A percentile compares a stretch with the other conserved stretches of the same genome.
phyloP scores from a whole-genome alignment of 2,888 invertebrate genomes.

The Thalpophila matura region DNA sequence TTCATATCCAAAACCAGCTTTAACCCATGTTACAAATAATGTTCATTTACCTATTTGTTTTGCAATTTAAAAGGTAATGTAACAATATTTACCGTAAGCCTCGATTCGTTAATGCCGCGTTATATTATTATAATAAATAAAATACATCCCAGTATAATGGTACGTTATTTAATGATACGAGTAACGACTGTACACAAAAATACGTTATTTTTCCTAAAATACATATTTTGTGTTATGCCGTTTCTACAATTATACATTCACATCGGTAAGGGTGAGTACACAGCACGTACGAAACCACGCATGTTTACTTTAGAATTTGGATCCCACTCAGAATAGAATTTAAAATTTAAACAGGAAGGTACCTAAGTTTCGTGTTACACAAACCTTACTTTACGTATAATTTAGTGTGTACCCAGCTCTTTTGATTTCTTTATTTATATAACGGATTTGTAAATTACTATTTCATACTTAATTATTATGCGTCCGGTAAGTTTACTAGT shows the following conservation, averaged over 20 bases:
- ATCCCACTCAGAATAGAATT: conserved; percentile 67
- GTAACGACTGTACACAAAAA: conserved; percentile 29
- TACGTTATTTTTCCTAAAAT: conserved; percentile 31
- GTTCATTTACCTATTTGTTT: conserved; percentile 20
- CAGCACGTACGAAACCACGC: conserved; percentile 47
- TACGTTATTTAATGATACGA: conserved; percentile 32
- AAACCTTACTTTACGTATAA: conserved; percentile 43
- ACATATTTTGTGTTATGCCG: conserved; percentile 28
- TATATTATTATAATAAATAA: conserved; percentile 24
- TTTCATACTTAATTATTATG: conserved; percentile 29
- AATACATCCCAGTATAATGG: not conserved
- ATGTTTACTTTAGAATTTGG: conserved; percentile 59
- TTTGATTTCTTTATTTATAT: conserved; percentile 57
- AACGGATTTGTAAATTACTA: conserved; percentile 28
- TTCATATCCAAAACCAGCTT: conserved; percentile 2
- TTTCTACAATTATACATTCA: conserved; percentile 43
- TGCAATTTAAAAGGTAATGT: conserved; percentile 8
- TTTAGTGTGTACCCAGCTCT: conserved; percentile 41
- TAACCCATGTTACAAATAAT: conserved; percentile 9
- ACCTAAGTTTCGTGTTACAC: conserved; percentile 59
- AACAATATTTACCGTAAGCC: conserved; percentile 4
- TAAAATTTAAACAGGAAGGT: conserved; percentile 68
- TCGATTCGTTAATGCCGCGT: conserved; percentile 18
- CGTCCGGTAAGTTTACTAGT: conserved; percentile 35
- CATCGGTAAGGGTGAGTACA: conserved; percentile 18